Percentiles rank a stretch among this genome's conserved stretches.
Conservation (phyloP, 1,140 invertebrate genomes). For the Antheraea pernyi region DNA sequence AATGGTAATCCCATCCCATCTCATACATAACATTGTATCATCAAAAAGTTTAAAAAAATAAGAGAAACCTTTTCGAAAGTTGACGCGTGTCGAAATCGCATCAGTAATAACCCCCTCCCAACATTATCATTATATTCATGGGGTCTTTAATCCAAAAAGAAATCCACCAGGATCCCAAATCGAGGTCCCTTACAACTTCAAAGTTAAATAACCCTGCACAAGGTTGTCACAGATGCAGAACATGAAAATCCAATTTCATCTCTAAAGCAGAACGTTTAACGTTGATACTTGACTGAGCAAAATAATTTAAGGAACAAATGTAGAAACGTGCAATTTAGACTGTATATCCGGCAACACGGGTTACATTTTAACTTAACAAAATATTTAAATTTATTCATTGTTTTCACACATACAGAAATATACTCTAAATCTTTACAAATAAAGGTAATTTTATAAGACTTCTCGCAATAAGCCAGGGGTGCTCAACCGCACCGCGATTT, state of each 20-base stretch:
- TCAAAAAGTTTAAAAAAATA: constrained; percentile 8
- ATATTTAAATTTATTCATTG: constrained; percentile 77
- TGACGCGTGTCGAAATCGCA: constrained; percentile 54
- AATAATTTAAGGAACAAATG: constrained; percentile 67
- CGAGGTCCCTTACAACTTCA: constrained; percentile 76
- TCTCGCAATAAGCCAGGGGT: constrained; percentile 43
- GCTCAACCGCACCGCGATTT: constrained; percentile 60
- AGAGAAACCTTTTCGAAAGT: constrained; percentile 36
- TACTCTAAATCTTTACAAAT: constrained; percentile 32
- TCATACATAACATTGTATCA: not conserved
- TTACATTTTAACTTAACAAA: constrained; percentile 78
- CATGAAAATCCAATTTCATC: constrained; percentile 31
- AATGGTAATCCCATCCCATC: not conserved
- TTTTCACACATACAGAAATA: constrained; percentile 39
- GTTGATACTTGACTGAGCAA: constrained; percentile 34
- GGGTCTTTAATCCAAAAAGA: constrained; percentile 75
- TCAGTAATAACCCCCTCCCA: constrained; percentile 48
- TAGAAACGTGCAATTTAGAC: constrained; percentile 74
- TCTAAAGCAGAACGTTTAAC: constrained; percentile 35
- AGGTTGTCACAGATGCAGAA: constrained; percentile 30
- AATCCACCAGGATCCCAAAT: constrained; percentile 73
- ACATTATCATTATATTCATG: constrained; percentile 77
- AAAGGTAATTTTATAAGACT: constrained; percentile 9
- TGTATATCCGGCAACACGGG: constrained; percentile 77
- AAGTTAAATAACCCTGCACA: constrained; percentile 71